Evolutionary conservation across 2,113 vertebrate genomes (phyloP).

Genomic region (Eretmochelys imbricata): DNA sequence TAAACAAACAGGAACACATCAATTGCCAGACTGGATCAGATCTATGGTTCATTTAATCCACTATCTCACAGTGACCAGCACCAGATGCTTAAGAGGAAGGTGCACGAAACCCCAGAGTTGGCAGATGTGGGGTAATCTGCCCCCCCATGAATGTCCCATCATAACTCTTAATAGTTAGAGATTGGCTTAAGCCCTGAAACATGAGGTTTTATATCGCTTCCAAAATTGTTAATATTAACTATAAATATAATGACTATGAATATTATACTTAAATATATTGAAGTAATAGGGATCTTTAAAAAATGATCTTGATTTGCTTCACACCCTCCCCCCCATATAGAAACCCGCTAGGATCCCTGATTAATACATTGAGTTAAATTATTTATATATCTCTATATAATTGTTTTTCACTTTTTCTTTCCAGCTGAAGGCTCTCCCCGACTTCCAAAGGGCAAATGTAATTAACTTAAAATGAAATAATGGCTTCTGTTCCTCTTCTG

Average conservation of each 20-base stretch:
- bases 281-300: not conserved
- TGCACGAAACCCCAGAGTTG: not conserved
- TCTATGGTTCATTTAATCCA: not conserved
- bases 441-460: conserved; percentile 43
- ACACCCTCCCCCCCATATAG: not conserved
- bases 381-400: not conserved
- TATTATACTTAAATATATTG: not conserved
- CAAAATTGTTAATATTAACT: not conserved
- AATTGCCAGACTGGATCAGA: not conserved
- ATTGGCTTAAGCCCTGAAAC: not conserved
- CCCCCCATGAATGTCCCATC: not conserved
- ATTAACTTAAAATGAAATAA: conserved; percentile 31
- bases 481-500: conserved; percentile 21
- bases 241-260: not conserved
- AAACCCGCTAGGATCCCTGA: conserved; percentile 3
- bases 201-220: not conserved
- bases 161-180: not conserved
- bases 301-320: not conserved
- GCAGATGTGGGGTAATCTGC: not conserved
- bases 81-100: not conserved
- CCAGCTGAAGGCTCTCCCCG: conserved; percentile 1
- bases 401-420: not conserved
- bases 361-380: not conserved
- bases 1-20: not conserved
- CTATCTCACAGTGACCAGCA: not conserved